Base-by-base conservation (phyloP, 2,888 invertebrate species). In the Tetragonisca angustula region DNA sequence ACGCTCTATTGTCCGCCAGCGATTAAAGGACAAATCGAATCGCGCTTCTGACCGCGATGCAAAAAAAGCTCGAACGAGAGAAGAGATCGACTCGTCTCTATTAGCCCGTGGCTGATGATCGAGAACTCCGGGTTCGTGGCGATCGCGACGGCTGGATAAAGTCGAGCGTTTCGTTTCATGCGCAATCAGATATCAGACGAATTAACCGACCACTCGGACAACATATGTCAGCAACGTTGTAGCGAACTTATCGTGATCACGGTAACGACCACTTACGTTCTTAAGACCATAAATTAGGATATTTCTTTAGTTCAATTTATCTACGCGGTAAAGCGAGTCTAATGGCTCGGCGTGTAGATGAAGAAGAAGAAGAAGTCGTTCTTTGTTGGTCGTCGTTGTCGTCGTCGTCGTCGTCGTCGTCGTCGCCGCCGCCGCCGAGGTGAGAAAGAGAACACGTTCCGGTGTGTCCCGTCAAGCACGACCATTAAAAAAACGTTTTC, bases 311-410 rank as follows among this genome's bases (percentile, higher is more conserved):
- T 50, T 81, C 52, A 83, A 83, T 83, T 83, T 83, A 76, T 81
- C 82, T 83, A 72, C 82, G 76, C 76, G 82, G 82, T 81, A 75
- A 83, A 83, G 76, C 82, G 82, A 75, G 76, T 83, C 83, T 83
- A 83, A 83, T 83, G 82, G 83, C 50, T 54, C 15, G 83, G 56
- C 82, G 76, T 36, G 69, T 61, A 59, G 59, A 24, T 65, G 59
- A 71, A 81, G 43, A 43, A 9, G 36, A 36, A 43, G 43, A 43
- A 43, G 11, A 43, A 43, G 9, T 43, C 43, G 43, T 43, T 43
- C 43, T 43, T 43, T 43, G 43, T 43, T 43, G 36, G 76, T 27
- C 61, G 17, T 65, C 21, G 32, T 15, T n/a, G 9, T 54, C 21
- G 24, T 32, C 4, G 32, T 32, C 32, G 32, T 32, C 4, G 76